phyloP scores from a whole-genome alignment of 2,113 vertebrate genomes.

The Sebastes schlegelii region DNA sequence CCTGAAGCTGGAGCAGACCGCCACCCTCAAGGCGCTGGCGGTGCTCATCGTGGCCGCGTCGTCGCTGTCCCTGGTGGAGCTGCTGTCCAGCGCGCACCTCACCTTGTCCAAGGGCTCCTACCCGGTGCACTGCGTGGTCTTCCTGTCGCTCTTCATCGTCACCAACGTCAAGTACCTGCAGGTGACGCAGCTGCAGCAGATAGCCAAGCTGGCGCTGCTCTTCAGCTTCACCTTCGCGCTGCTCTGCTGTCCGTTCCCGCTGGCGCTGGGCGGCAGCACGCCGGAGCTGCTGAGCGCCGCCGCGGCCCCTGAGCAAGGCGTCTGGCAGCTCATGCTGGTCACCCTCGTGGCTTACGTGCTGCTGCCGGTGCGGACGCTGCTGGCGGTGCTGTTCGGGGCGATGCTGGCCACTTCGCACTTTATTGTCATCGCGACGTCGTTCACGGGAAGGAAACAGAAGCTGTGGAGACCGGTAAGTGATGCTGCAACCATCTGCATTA shows the following conservation, averaged over 20 bases:
- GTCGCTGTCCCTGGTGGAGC: slow-evolving; percentile 91
- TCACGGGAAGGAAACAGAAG: slow-evolving; percentile 87
- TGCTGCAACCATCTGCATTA: too few relatives aligned
- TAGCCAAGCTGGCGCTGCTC: slow-evolving; percentile 94
- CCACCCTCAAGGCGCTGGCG: slow-evolving; percentile 95
- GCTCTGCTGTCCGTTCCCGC: slow-evolving; percentile 95
- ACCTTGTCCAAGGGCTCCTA: slow-evolving; percentile 95
- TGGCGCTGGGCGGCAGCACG: slow-evolving; percentile 77
- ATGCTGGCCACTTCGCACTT: slow-evolving; percentile 94
- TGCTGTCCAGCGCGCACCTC: slow-evolving; percentile 91
- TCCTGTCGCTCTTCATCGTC: slow-evolving; percentile 96
- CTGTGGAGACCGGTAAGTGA: slow-evolving; percentile 96
- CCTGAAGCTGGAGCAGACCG: slow-evolving; percentile 97
- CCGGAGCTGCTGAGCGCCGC: slow-evolving; percentile 77
- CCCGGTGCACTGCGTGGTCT: slow-evolving; percentile 97
- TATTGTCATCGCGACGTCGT: slow-evolving; percentile 92
- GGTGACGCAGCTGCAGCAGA: slow-evolving; percentile 97
- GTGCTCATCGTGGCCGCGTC: slow-evolving; percentile 94
- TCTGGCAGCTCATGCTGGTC: slow-evolving; percentile 98
- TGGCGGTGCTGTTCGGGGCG: slow-evolving; percentile 93
- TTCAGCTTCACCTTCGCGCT: slow-evolving; percentile 98
- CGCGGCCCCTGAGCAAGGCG: slow-evolving; percentile 89
- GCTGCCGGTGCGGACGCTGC: slow-evolving; percentile 94
- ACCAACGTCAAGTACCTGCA: slow-evolving; percentile 98
- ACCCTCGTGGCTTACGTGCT: slow-evolving; percentile 96